These are phyloP conservation scores for Pogona vitticeps DNA, from an alignment of 2,113 vertebrate species.

Conservation along the genomic window DNA sequence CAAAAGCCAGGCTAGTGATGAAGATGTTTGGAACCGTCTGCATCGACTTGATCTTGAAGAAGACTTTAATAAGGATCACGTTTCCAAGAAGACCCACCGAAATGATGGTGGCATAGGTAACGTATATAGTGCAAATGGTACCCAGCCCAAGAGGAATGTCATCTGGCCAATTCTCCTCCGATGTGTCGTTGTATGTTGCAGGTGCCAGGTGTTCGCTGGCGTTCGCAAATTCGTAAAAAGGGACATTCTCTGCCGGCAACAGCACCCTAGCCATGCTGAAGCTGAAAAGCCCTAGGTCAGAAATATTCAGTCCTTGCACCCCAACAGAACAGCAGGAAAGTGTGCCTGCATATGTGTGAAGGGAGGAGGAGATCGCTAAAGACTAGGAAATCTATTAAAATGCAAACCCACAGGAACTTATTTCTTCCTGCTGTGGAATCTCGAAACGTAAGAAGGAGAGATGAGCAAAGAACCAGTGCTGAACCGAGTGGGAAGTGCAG, in stretches of 20 bases:
- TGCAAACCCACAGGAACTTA: constrained; percentile 56
- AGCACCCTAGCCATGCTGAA: constrained; percentile 73
- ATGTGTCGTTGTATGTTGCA: constrained; percentile 64
- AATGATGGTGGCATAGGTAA: constrained; percentile 80
- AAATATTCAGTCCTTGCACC: too few species aligned
- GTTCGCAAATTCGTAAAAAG: constrained; percentile 64
- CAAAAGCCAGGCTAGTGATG: constrained; percentile 84
- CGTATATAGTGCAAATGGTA: constrained; percentile 75
- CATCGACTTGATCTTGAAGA: constrained; percentile 84
- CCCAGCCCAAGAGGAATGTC: constrained; percentile 77
- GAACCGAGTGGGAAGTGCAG: constrained; percentile 77
- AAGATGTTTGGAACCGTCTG: constrained; percentile 85
- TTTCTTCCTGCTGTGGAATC: constrained; percentile 66
- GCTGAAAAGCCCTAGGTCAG: constrained; percentile 3
- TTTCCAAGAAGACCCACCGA: constrained; percentile 84
- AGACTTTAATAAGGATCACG: constrained; percentile 82
- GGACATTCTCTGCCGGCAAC: constrained; percentile 71
- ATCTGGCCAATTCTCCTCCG: constrained; percentile 58
- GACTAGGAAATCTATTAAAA: constrained; percentile 44
- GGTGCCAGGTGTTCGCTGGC: constrained; percentile 66
- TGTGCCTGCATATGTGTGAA: constrained; percentile 5
- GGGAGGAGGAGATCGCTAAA: not conserved
- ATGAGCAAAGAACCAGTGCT: constrained; percentile 70
- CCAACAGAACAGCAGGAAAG: too few species aligned
- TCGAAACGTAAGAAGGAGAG: constrained; percentile 69